Evolutionary conservation across 1,140 invertebrate genomes (phyloP), one percentile per base, ranked within the genome.

Genomic region (Ceratosolen solmsi): DNA sequence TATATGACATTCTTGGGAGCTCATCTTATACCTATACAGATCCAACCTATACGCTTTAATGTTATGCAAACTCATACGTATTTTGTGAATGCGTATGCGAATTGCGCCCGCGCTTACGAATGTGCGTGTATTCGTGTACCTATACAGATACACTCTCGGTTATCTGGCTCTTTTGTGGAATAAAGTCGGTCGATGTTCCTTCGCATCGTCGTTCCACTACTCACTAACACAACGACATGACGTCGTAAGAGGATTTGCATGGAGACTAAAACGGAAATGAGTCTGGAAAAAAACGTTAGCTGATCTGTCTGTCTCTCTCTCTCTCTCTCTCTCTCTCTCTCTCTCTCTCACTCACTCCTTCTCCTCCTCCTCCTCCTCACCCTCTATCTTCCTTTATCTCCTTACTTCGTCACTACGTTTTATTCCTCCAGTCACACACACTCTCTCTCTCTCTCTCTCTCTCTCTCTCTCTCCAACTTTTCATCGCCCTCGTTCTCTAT

Each of bases 221-320:
- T 72, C 41, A 7, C 41, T 38, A 7, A 7, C 41, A 46, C 41
- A 46, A 25, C 75, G 15, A 49, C 75, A 60, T 51, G 49, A 2
- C 25, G 33, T 7, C 74, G 38, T 78, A 82, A 82, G 81, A 82
- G 81, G 81, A 82, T 82, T 82, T 82, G 81, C 81, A 78, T 78
- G 81, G 75, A 73, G 81, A 78, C 58, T 54, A 68, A 56, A 75
- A 75, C 79, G 79, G 79, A 75, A 80, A 80, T 80, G 79, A 80
- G 79, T 80, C 79, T 30, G 60, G 79, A 46, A 33, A 74, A 81
- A 74, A 75, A 74, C 65, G 70, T 73, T 73, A 72, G 79, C 56
- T 41, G 56, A 58, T 72, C 78, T 58, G 33, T 49, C 38, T 30
- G 11, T 8, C 9, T 8, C 68, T 46, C 38, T 5, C 0, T 36